Evolutionary conservation across 1,140 invertebrate species (phyloP).

Genomic region (Harlomillsia oculata): DNA sequence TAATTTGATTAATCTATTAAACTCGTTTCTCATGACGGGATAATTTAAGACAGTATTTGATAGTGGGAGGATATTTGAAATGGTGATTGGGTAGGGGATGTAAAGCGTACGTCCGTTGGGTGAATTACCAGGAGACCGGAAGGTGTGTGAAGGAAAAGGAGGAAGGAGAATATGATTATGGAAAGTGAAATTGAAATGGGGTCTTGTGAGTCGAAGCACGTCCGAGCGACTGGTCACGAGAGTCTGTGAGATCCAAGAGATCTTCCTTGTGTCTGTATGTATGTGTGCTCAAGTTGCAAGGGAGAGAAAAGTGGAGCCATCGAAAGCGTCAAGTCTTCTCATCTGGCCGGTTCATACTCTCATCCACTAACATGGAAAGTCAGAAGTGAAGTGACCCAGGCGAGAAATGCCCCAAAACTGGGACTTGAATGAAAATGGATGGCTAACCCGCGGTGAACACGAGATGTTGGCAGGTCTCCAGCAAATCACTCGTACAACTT

Average conservation of each 20-base stretch:
- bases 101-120: too few species aligned
- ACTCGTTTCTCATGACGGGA: too few species aligned
- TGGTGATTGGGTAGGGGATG: too few species aligned
- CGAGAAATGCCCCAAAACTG: background rate
- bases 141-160: too few species aligned
- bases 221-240: background rate
- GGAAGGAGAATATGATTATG: constrained; percentile 11
- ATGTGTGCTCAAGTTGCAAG: background rate
- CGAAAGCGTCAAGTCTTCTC: constrained; percentile 11
- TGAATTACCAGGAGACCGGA: too few species aligned
- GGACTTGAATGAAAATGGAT: background rate
- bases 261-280: background rate
- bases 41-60: too few species aligned
- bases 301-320: constrained; percentile 15
- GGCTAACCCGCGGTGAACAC: too few species aligned
- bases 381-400: constrained; percentile 8
- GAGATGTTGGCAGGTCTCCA: too few species aligned
- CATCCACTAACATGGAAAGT: constrained; percentile 7
- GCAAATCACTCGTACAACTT: too few species aligned
- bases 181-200: constrained; percentile 15
- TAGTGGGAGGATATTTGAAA: too few species aligned
- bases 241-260: background rate
- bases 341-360: constrained; percentile 7
- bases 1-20: too few species aligned
- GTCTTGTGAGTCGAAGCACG: background rate